These are phyloP conservation scores for Pangasius mekongensis DNA, from an alignment of 2,797 vertebrate genomes.

Conservation along the genomic window DNA sequence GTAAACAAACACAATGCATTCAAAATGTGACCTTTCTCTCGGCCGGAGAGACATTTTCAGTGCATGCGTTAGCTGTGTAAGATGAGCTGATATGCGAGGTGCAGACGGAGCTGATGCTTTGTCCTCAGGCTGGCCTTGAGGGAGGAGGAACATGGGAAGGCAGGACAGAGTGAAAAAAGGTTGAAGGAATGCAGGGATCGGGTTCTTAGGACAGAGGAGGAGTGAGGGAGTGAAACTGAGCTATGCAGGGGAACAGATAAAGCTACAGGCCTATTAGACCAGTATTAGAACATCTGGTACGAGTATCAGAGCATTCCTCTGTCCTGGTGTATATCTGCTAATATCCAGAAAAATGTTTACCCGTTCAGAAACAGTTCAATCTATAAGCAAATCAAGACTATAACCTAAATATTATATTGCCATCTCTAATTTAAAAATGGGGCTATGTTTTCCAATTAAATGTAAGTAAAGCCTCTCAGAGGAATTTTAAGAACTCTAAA, in stretches of 20 bases:
- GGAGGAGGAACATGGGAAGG: not conserved
- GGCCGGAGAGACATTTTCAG: not conserved
- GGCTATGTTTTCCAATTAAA: not conserved
- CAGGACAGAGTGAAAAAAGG: not conserved
- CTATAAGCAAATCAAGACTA: too few relatives aligned
- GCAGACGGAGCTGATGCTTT: constrained; percentile 13
- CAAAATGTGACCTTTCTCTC: not conserved
- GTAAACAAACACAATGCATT: too few relatives aligned
- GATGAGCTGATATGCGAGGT: constrained; percentile 22
- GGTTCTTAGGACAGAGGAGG: constrained; percentile 25
- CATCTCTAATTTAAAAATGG: not conserved
- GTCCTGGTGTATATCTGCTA: not conserved
- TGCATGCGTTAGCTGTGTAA: constrained; percentile 22
- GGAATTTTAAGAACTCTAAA: not conserved
- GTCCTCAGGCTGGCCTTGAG: constrained; percentile 6
- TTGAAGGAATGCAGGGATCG: constrained; percentile 10
- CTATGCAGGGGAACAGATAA: constrained; percentile 8
- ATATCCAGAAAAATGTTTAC: not conserved
- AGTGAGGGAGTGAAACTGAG: constrained; percentile 22
- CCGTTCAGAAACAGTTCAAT: not conserved
- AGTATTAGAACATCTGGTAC: constrained; percentile 42
- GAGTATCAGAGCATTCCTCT: constrained; percentile 31
- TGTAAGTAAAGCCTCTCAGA: not conserved
- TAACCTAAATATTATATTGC: not conserved
- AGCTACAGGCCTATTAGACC: constrained; percentile 28